phyloP scores from a whole-genome alignment of 2,113 vertebrate species.

The Silurus meridionalis region DNA sequence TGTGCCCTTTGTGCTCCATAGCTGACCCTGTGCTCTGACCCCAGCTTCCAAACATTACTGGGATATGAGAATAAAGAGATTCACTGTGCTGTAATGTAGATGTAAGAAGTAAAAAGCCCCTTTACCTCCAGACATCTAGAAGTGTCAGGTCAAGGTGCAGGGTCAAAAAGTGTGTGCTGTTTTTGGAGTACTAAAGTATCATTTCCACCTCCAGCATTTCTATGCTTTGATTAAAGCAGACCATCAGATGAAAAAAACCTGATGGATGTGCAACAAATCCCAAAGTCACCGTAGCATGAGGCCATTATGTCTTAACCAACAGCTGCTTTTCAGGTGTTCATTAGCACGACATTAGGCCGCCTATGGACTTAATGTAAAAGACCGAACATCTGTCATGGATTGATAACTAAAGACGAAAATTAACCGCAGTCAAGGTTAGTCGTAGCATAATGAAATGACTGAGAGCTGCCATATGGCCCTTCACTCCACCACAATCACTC shows the following conservation, averaged over 20 bases:
- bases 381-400: constrained; percentile 51
- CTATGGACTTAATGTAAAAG: constrained; percentile 39
- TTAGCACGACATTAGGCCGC: constrained; percentile 46
- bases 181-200: background rate
- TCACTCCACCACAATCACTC: constrained; percentile 27
- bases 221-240: background rate
- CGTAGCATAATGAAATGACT: constrained; percentile 45
- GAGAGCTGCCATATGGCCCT: constrained; percentile 45
- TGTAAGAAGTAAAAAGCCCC: background rate
- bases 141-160: background rate
- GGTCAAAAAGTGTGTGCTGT: background rate
- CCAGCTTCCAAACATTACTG: no score
- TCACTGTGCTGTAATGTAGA: no score
- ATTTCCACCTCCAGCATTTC: background rate
- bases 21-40: no score
- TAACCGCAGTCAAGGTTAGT: constrained; percentile 51
- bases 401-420: constrained; percentile 42
- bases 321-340: constrained; percentile 47
- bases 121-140: background rate
- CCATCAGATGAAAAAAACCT: background rate
- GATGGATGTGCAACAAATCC: constrained; percentile 4
- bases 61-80: no score
- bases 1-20: no score
- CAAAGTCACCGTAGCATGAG: constrained; percentile 32
- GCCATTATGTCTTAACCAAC: constrained; percentile 38